phyloP scores from a whole-genome alignment of 2,888 invertebrate species.

The Pollenia amentaria region DNA sequence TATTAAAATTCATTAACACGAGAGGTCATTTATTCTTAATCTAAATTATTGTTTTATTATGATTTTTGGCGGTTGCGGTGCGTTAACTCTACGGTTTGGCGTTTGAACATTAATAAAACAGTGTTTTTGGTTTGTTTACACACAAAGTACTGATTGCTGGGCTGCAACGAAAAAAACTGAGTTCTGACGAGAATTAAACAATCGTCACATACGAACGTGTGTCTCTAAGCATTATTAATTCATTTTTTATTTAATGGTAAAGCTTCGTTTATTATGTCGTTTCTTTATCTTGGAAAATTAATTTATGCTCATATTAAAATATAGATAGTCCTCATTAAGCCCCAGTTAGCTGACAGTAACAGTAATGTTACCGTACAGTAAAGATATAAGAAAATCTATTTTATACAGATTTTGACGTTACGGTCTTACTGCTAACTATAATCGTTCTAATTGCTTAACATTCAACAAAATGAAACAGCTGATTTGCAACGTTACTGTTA shows the following conservation, averaged over 20 bases:
- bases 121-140: conserved; percentile 68
- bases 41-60: conserved; percentile 4
- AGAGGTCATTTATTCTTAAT: conserved; percentile 44
- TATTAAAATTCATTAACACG: neutral
- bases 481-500: too few species aligned
- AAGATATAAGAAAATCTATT: too few species aligned
- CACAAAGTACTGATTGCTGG: conserved; percentile 52
- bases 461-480: too few species aligned
- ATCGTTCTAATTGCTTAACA: too few species aligned
- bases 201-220: conserved; percentile 9
- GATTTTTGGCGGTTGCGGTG: neutral
- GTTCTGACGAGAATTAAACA: conserved; percentile 31
- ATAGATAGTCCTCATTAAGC: too few species aligned
- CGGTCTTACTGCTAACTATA: too few species aligned
- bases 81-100: neutral
- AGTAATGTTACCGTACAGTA: too few species aligned
- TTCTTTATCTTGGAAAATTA: too few species aligned
- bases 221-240: neutral
- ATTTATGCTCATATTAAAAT: too few species aligned
- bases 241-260: conserved; percentile 9
- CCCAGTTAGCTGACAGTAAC: too few species aligned
- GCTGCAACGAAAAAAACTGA: conserved; percentile 33
- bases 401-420: too few species aligned
- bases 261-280: conserved; percentile 3
- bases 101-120: conserved; percentile 7